Base-by-base conservation (phyloP, 2,888 invertebrate species). In the Noctua pronuba region DNA sequence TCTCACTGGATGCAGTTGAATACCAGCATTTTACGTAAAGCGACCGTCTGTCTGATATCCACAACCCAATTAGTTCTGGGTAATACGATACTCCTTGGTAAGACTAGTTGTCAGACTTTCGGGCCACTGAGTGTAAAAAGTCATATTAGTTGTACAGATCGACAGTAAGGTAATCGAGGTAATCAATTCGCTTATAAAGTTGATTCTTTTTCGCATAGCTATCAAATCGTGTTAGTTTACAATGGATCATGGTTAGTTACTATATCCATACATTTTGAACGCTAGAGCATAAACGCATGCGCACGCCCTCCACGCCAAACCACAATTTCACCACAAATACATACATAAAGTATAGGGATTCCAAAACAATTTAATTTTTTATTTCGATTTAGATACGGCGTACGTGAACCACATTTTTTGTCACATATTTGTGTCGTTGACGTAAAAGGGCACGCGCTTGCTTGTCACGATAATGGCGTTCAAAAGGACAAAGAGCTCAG, bases 121-220 rank as follows among this genome's bases (percentile, higher is more conserved):
- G 41, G 11, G 41, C 41, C 41, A 41, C 41, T 41, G 41, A 41
- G 11, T 41, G 41, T 41, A 41, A 11, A 41, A 41, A 44, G 31
- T 58, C 46, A 75, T 31, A 74, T 73, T 58, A 24, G 10, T 52
- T 70, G 5, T 13, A 35, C 10, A 16, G 41, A 24, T 28, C 24
- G 21, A 38, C 7, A 18, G n/a, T 18, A 24, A 49, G 2, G 49
- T 28, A 52, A 73, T 41, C 21, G 6, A 74, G 7, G 18, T 8
- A 75, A 74, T 21, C 38, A 58, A 58, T 68, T 78, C 35, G 65
- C 35, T 46, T 49, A 2, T 44, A 10, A 31, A 35, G 0, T 18
- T 60, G 18, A 49, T 24, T 31, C 0, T n/a, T 64, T 16, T 80
- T 80, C 80, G 79, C 82, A 67, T 31, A 31, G 82, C 35, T 8